Evolutionary conservation across 2,888 invertebrate genomes (phyloP).

Genomic region (Polymixis flavicincta): DNA sequence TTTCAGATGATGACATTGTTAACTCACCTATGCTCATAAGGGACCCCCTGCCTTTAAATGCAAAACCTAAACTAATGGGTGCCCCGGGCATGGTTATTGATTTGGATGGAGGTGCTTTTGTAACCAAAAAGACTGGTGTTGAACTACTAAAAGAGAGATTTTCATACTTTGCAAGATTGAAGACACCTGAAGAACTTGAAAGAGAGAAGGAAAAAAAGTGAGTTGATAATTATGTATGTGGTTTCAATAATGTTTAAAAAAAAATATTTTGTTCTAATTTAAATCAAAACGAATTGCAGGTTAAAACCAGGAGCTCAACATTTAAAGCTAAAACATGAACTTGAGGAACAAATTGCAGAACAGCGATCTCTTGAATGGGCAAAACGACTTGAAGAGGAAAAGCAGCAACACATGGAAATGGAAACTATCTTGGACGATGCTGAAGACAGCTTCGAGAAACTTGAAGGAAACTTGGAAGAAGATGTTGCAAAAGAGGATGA

Average conservation of each 20-base stretch:
- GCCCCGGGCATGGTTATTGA: constrained; percentile 88
- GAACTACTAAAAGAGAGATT: constrained; percentile 93
- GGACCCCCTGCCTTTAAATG: constrained; percentile 65
- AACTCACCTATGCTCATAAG: constrained; percentile 72
- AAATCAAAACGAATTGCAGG: constrained; percentile 70
- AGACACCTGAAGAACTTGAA: constrained; percentile 88
- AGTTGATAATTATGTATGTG: constrained; percentile 53
- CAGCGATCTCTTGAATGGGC: constrained; percentile 93
- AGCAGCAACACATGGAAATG: constrained; percentile 83
- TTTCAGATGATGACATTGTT: constrained; percentile 67
- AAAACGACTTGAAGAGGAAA: constrained; percentile 90
- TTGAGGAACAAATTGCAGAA: constrained; percentile 93
- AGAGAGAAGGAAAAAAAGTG: constrained; percentile 91
- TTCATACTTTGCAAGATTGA: constrained; percentile 91
- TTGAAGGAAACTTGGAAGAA: constrained; percentile 81
- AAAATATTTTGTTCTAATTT: neutral
- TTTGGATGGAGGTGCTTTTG: constrained; percentile 74
- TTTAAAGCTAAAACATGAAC: constrained; percentile 92
- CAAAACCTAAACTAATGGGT: constrained; percentile 88
- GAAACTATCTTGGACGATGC: constrained; percentile 78
- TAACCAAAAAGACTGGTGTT: constrained; percentile 89
- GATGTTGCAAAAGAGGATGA: constrained; percentile 76
- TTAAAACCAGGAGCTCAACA: constrained; percentile 93
- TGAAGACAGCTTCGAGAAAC: constrained; percentile 85
- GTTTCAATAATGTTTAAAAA: constrained; percentile 8